Percentiles rank a stretch among this genome's conserved stretches.
phyloP scores from a whole-genome alignment of 2,113 vertebrate species.

The Cettia cetti region DNA sequence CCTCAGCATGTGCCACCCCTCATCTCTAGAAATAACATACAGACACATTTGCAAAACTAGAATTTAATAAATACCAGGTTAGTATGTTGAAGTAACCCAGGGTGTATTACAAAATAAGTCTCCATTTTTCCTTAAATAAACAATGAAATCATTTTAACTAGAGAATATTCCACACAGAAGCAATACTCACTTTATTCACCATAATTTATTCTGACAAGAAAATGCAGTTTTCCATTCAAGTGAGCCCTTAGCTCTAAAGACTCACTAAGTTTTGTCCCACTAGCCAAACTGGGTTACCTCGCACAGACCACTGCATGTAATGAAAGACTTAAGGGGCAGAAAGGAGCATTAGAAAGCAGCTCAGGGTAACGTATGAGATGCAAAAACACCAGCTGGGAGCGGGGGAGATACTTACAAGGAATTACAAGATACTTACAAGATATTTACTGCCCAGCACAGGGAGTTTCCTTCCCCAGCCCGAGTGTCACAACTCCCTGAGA shows the following conservation, averaged over 20 bases:
- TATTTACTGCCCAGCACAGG: fast-evolving
- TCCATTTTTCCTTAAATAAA: background rate
- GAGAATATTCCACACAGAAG: background rate
- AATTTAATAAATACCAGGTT: background rate
- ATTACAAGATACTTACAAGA: too few relatives aligned
- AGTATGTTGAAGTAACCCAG: background rate
- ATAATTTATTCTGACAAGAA: background rate
- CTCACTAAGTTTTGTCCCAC: background rate
- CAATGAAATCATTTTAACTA: background rate
- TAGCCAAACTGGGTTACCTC: background rate
- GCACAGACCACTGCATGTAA: fast-evolving
- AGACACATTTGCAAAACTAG: background rate
- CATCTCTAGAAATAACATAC: background rate
- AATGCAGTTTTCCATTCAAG: background rate
- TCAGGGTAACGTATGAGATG: background rate
- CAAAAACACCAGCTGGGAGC: background rate
- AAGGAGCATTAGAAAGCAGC: background rate
- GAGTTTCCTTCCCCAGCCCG: background rate
- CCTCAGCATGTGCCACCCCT: background rate
- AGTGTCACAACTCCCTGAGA: fast-evolving
- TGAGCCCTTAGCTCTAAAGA: background rate
- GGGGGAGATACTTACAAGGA: background rate
- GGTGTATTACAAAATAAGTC: background rate
- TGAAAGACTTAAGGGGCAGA: background rate
- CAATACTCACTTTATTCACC: background rate